Percentiles rank a stretch among this genome's conserved stretches.
Evolutionary conservation across 2,113 vertebrate species (phyloP).

Genomic region (Corydoras maculifer): DNA sequence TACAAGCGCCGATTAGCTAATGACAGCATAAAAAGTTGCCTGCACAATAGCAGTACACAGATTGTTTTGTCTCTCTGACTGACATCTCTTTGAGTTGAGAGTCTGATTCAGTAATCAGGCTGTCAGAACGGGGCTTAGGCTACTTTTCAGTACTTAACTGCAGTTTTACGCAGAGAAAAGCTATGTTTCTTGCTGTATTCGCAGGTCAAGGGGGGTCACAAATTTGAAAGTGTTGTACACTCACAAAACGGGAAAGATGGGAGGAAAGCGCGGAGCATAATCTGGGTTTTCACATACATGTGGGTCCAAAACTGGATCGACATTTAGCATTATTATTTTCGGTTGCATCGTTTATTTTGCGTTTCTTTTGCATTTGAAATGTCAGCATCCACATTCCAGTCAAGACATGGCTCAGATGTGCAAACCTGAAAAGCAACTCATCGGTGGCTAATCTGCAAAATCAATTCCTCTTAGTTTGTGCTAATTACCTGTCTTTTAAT

Average conservation of each 20-base stretch:
- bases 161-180: too few relatives aligned
- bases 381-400: background rate
- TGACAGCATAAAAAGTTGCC: constrained; percentile 28
- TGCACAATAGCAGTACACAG: constrained; percentile 17
- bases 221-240: too few relatives aligned
- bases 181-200: too few relatives aligned
- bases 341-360: constrained; percentile 7
- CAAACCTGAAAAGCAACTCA: constrained; percentile 12
- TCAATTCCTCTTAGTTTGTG: constrained; percentile 42
- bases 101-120: background rate
- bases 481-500: constrained; percentile 45
- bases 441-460: constrained; percentile 38
- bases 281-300: too few relatives aligned
- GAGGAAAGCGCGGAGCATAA: background rate
- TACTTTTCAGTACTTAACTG: background rate
- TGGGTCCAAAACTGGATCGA: background rate
- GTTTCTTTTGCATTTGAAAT: constrained; percentile 16
- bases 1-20: constrained; percentile 32
- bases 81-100: background rate
- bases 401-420: background rate
- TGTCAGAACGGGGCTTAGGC: background rate
- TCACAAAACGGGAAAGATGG: background rate
- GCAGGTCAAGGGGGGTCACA: too few relatives aligned
- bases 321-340: constrained; percentile 9
- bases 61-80: constrained; percentile 17